Conservation (phyloP, 2,888 invertebrate genomes). For the Aphidoletes aphidimyza region DNA sequence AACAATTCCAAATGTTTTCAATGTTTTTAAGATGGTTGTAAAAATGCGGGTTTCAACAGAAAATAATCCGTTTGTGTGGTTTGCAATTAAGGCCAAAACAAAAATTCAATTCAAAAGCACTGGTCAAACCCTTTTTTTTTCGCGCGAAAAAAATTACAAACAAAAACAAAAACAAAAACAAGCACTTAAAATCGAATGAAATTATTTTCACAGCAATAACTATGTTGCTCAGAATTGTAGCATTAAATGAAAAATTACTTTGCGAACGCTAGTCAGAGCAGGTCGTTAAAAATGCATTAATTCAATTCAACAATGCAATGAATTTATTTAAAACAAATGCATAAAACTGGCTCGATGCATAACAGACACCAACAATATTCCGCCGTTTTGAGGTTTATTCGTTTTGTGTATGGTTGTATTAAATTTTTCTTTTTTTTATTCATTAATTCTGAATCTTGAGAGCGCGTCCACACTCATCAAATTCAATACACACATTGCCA, state of each 20-base stretch:
- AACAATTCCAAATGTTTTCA: no score
- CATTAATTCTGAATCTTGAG: slow-evolving; percentile 1
- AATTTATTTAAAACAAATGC: slow-evolving; percentile 49
- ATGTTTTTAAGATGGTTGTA: no score
- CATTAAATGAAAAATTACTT: slow-evolving; percentile 1
- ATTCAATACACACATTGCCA: slow-evolving; percentile 1
- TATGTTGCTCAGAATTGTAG: not conserved
- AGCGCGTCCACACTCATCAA: not conserved
- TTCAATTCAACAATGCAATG: slow-evolving; percentile 47
- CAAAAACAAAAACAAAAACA: not conserved
- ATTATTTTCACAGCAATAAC: not conserved
- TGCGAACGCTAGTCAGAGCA: slow-evolving; percentile 14
- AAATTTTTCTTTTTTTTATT: no score
- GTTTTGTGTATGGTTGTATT: not conserved
- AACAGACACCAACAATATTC: not conserved
- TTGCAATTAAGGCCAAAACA: slow-evolving; percentile 1
- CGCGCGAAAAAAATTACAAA: not conserved
- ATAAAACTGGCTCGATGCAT: not conserved
- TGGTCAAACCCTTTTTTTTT: not conserved
- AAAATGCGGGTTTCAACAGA: not conserved
- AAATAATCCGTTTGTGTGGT: not conserved
- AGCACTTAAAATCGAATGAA: not conserved
- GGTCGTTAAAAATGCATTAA: slow-evolving; percentile 53
- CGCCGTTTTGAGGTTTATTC: not conserved
- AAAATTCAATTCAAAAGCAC: not conserved